Conservation (phyloP, 2,888 invertebrate species). For the Cheilosia variabilis region DNA sequence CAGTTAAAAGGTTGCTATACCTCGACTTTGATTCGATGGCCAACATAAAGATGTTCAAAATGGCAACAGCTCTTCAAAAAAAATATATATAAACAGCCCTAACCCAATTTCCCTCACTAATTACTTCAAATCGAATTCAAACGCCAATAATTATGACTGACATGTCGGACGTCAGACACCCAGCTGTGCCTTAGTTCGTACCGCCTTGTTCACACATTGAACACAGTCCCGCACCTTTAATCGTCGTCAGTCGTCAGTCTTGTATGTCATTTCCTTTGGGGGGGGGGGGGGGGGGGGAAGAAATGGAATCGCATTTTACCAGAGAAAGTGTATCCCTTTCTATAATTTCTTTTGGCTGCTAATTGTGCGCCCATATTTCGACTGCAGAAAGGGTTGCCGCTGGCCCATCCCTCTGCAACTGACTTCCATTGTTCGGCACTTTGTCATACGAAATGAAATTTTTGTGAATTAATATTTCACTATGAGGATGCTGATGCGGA, state of each 20-base stretch:
- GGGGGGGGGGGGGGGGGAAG: conserved; percentile 4
- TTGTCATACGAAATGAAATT: conserved; percentile 55
- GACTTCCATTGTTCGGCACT: conserved; percentile 26
- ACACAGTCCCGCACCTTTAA: conserved; percentile 24
- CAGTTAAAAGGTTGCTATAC: no score
- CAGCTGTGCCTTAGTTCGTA: no score
- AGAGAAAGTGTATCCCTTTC: conserved; percentile 18
- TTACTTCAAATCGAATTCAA: no score
- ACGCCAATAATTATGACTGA: no score
- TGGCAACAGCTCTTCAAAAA: no score
- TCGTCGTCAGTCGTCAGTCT: conserved; percentile 33
- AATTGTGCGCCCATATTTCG: conserved; percentile 32
- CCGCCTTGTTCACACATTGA: not conserved
- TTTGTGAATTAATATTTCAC: conserved; percentile 53
- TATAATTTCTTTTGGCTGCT: conserved; percentile 44
- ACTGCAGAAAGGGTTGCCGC: conserved; percentile 44
- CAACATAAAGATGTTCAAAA: no score
- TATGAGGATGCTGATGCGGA: conserved; percentile 1
- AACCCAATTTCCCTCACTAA: no score
- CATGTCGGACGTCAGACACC: no score
- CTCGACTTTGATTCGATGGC: no score
- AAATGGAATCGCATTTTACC: conserved; percentile 33
- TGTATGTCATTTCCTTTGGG: conserved; percentile 55
- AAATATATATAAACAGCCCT: no score
- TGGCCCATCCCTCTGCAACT: conserved; percentile 1